These are phyloP conservation scores for Rhynchotus rufescens DNA, from an alignment of 2,797 vertebrate species.

Conservation along the genomic window DNA sequence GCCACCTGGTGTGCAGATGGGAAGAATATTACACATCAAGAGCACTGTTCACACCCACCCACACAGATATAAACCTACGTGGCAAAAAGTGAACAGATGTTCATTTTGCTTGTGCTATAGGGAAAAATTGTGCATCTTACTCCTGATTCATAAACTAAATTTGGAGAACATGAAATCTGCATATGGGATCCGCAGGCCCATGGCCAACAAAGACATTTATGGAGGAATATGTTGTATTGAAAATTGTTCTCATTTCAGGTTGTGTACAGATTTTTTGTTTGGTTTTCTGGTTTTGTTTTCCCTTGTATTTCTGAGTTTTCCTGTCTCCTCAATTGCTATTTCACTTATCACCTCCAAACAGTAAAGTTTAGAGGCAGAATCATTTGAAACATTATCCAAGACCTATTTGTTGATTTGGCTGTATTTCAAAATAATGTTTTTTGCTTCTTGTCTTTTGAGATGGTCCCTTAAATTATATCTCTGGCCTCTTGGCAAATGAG, in stretches of 20 bases:
- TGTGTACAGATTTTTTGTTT: slow-evolving; percentile 20
- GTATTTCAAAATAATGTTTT: not conserved
- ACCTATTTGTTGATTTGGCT: not conserved
- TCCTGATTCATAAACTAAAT: slow-evolving; percentile 78
- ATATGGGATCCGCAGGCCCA: slow-evolving; percentile 61
- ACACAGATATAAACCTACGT: slow-evolving; percentile 72
- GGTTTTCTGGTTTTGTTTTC: slow-evolving; percentile 35
- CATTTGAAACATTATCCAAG: not conserved
- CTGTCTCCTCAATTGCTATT: not conserved
- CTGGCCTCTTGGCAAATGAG: not conserved
- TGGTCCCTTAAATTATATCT: not conserved
- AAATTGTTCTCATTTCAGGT: slow-evolving; percentile 42
- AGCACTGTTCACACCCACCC: slow-evolving; percentile 77
- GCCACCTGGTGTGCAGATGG: slow-evolving; percentile 81
- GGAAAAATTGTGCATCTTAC: slow-evolving; percentile 67
- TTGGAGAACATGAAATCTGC: slow-evolving; percentile 68
- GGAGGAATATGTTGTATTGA: slow-evolving; percentile 31
- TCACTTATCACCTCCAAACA: not conserved
- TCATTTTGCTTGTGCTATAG: slow-evolving; percentile 79
- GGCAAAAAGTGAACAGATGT: slow-evolving; percentile 81
- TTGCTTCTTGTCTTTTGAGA: not conserved
- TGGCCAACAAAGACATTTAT: slow-evolving; percentile 52
- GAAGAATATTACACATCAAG: slow-evolving; percentile 75
- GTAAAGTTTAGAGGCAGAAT: not conserved
- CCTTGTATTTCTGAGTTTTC: not conserved